Conservation (phyloP, 35 echinoderm and acorn worm species). For the Holothuria glaberrima region DNA sequence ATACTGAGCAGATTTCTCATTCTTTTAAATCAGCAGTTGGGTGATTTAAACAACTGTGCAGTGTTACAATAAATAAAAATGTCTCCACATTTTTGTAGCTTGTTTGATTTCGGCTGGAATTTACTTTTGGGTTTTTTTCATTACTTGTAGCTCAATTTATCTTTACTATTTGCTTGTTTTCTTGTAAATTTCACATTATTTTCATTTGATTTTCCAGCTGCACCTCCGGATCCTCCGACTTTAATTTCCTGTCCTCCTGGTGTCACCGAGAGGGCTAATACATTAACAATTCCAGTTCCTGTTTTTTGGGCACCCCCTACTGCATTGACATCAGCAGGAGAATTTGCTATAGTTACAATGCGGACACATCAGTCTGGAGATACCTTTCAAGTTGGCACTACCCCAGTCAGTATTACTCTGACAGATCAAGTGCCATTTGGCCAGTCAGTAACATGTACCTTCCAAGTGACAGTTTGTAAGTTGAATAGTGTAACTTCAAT, state of each 20-base stretch:
- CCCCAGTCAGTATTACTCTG: neutral
- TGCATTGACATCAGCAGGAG: neutral
- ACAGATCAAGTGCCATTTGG: constrained; percentile 3
- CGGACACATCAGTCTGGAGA: constrained; percentile 26
- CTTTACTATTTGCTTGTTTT: no score
- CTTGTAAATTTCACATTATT: neutral
- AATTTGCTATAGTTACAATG: neutral
- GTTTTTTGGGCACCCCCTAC: constrained; percentile 16
- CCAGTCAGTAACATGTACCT: neutral
- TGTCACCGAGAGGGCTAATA: constrained; percentile 5
- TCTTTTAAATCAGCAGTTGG: no score
- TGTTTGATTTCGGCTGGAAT: no score
- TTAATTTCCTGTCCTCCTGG: constrained; percentile 25
- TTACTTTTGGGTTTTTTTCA: no score
- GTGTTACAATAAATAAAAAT: no score
- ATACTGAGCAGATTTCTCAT: no score
- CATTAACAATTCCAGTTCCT: neutral
- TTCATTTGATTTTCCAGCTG: neutral
- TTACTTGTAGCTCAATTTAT: no score
- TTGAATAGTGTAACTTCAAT: no score
- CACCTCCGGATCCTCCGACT: neutral
- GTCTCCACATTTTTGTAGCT: no score
- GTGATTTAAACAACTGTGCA: no score
- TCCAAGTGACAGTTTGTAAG: constrained; percentile 3
- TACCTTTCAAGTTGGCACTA: neutral